Conservation (phyloP, 1,140 invertebrate genomes). For the Parapsyche elsis region DNA sequence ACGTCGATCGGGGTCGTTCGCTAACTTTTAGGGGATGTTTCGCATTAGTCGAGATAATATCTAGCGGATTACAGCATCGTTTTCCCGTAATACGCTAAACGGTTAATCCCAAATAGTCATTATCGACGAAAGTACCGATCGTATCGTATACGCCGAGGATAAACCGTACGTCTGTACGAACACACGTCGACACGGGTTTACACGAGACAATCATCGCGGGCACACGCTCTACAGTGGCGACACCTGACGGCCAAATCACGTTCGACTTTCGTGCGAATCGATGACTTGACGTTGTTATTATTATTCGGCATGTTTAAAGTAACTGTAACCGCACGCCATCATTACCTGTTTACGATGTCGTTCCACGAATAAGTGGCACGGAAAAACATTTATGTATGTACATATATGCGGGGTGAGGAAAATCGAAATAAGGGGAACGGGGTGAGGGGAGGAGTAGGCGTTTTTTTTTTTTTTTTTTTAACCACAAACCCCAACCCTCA, state of each 20-base stretch:
- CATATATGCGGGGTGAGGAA: background rate
- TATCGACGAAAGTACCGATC: slow-evolving; percentile 20
- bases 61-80: background rate
- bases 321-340: slow-evolving; percentile 36
- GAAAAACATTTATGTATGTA: slow-evolving; percentile 34
- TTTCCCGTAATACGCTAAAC: slow-evolving; percentile 1
- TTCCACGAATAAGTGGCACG: slow-evolving; percentile 45
- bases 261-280: slow-evolving; percentile 21
- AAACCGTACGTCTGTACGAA: background rate
- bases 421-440: background rate
- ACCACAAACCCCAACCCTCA: background rate
- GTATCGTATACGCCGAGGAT: background rate
- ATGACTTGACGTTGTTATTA: slow-evolving; percentile 49
- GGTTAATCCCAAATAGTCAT: slow-evolving; percentile 29
- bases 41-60: slow-evolving; percentile 11
- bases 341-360: slow-evolving; percentile 47
- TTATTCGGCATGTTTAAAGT: slow-evolving; percentile 45
- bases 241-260: background rate
- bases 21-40: slow-evolving; percentile 5
- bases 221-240: background rate
- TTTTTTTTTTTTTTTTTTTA: background rate
- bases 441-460: background rate
- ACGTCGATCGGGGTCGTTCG: background rate
- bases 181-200: background rate
- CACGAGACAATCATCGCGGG: background rate